Evolutionary conservation across 2,797 vertebrate species (phyloP).

Genomic region (Brotula barbata): DNA sequence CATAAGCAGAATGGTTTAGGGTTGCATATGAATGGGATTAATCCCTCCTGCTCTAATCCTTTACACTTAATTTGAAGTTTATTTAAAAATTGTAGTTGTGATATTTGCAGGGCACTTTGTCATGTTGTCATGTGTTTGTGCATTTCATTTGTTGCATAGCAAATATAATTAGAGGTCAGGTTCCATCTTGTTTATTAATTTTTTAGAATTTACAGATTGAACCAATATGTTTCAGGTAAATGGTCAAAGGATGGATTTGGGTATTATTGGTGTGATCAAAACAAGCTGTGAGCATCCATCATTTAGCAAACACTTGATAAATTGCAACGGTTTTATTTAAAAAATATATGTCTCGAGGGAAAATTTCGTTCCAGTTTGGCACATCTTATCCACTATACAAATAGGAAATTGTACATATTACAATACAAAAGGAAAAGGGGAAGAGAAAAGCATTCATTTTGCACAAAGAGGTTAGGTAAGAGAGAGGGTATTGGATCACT

Average conservation of each 20-base stretch:
- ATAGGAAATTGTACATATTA: constrained; percentile 86
- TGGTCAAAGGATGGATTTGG: background rate
- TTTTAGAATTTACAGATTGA: constrained; percentile 6
- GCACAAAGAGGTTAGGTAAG: constrained; percentile 74
- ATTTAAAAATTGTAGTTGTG: background rate
- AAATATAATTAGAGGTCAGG: background rate
- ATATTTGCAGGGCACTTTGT: no score
- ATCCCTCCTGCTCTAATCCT: background rate
- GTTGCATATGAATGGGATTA: background rate
- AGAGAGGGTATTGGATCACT: constrained; percentile 53
- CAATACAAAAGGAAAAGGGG: constrained; percentile 83
- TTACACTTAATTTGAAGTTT: background rate
- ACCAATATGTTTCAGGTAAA: constrained; percentile 20
- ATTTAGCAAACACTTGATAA: constrained; percentile 72
- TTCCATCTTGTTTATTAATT: constrained; percentile 17
- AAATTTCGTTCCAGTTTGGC: constrained; percentile 76
- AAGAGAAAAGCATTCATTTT: constrained; percentile 81
- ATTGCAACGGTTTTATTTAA: constrained; percentile 85
- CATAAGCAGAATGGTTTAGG: no score
- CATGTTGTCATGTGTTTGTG: no score
- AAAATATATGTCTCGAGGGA: constrained; percentile 84
- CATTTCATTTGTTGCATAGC: background rate
- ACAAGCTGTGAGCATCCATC: constrained; percentile 55
- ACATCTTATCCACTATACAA: constrained; percentile 86
- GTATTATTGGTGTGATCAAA: constrained; percentile 54